Evolutionary conservation across 1,140 invertebrate species (phyloP).

Genomic region (Drosophila malerkotliana): DNA sequence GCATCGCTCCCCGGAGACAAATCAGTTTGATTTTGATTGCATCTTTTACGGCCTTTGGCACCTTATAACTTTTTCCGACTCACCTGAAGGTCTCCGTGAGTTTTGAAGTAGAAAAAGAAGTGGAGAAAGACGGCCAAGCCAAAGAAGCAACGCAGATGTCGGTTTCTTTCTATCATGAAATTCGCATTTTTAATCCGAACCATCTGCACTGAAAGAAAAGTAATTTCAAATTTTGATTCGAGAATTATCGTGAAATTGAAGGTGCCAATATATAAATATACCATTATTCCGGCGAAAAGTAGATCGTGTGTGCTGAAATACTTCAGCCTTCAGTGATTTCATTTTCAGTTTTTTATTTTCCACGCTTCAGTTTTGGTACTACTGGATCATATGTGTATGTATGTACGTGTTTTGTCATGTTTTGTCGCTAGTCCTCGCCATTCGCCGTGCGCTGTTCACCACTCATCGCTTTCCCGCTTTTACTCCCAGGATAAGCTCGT

Average conservation of each 20-base stretch:
- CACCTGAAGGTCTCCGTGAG: conserved; percentile 26
- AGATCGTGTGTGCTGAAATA: neutral
- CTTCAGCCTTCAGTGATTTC: neutral
- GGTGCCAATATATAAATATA: neutral
- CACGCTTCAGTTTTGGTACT: conserved; percentile 51
- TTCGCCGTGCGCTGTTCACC: neutral
- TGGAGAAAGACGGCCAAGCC: conserved; percentile 6
- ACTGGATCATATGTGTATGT: conserved; percentile 30
- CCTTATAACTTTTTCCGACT: conserved; percentile 70
- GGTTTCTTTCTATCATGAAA: neutral
- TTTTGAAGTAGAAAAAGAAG: conserved; percentile 29
- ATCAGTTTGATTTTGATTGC: conserved; percentile 82
- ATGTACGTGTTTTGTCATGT: conserved; percentile 62
- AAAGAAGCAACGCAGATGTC: neutral
- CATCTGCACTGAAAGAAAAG: conserved; percentile 1
- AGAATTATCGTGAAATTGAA: neutral
- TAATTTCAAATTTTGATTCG: neutral
- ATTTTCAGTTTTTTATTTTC: neutral
- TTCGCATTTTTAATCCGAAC: conserved; percentile 9
- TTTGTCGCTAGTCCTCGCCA: conserved; percentile 19
- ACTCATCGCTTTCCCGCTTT: conserved; percentile 10
- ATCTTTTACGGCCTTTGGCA: conserved; percentile 80
- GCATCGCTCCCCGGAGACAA: conserved; percentile 76
- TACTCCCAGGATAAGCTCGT: conserved; percentile 65
- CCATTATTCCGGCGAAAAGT: neutral